phyloP scores from a whole-genome alignment of 2,113 vertebrate species.

The Hipposideros armiger region DNA sequence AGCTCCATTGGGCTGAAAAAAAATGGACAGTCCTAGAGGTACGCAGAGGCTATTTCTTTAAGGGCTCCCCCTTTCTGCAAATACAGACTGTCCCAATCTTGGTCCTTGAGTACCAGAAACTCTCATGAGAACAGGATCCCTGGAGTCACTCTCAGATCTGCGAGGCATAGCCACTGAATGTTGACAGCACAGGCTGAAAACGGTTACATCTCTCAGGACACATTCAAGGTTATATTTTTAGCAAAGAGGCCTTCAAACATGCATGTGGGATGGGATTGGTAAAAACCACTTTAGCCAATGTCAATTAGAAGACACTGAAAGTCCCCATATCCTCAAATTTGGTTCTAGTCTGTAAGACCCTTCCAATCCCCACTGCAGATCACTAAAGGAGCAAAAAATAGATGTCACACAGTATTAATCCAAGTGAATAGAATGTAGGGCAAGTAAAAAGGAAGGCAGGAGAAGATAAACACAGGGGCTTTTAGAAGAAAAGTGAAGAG shows the following conservation, averaged over 20 bases:
- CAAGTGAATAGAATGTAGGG: not conserved
- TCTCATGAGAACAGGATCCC: not conserved
- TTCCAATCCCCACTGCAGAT: not conserved
- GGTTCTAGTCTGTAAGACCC: not conserved
- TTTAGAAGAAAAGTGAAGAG: not conserved
- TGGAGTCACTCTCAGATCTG: not conserved
- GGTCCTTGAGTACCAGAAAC: not conserved
- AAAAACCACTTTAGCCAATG: not conserved
- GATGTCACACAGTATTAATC: not conserved
- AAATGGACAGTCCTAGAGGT: not conserved
- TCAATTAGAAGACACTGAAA: not conserved
- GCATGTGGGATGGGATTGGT: not conserved
- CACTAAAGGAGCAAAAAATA: not conserved
- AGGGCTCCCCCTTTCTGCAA: not conserved
- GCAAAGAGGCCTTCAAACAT: conserved; percentile 3
- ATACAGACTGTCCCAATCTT: not conserved
- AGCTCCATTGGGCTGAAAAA: conserved; percentile 14
- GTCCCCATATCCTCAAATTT: not conserved
- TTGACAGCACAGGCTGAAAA: not conserved
- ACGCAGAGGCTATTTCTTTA: not conserved
- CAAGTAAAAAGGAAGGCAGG: not conserved
- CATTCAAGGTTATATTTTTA: not conserved
- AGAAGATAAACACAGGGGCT: not conserved
- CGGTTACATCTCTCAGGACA: not conserved
- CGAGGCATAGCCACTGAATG: not conserved